A percentile compares a stretch with the other conserved stretches of the same genome.
Conservation (phyloP, 2,113 vertebrate genomes). For the Protobothrops flavoviridis region DNA sequence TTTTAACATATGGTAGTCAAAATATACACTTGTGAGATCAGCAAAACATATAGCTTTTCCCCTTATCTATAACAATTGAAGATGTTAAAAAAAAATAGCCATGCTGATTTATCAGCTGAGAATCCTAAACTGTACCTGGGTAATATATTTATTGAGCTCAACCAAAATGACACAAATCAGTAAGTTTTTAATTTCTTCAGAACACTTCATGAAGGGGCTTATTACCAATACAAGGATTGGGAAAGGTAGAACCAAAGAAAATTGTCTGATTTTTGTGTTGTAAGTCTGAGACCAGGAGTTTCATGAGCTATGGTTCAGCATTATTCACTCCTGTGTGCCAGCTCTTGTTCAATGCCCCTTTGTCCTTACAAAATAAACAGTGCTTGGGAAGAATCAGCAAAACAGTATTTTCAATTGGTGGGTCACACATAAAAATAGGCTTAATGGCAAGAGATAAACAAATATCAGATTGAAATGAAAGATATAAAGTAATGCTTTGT, state of each 20-base stretch:
- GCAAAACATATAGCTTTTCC: neutral
- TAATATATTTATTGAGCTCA: neutral
- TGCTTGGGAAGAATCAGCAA: neutral
- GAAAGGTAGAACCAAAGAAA: neutral
- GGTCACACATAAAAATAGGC: neutral
- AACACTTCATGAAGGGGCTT: neutral
- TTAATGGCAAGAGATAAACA: neutral
- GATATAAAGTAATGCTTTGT: constrained; percentile 35
- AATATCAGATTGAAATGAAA: constrained; percentile 3
- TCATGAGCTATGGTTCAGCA: neutral
- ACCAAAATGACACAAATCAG: neutral
- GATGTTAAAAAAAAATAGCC: neutral
- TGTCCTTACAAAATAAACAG: constrained; percentile 21
- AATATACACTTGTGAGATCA: neutral
- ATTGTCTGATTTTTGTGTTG: neutral
- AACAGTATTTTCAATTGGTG: neutral
- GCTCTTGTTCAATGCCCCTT: neutral
- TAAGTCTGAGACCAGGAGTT: neutral
- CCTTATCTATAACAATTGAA: neutral
- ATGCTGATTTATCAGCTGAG: neutral
- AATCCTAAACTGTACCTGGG: neutral
- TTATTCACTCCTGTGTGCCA: neutral
- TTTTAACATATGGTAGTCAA: neutral
- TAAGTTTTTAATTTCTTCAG: neutral
- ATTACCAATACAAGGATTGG: neutral